Base-by-base conservation (phyloP, 2,888 invertebrate species). In the Merodon equestris region DNA sequence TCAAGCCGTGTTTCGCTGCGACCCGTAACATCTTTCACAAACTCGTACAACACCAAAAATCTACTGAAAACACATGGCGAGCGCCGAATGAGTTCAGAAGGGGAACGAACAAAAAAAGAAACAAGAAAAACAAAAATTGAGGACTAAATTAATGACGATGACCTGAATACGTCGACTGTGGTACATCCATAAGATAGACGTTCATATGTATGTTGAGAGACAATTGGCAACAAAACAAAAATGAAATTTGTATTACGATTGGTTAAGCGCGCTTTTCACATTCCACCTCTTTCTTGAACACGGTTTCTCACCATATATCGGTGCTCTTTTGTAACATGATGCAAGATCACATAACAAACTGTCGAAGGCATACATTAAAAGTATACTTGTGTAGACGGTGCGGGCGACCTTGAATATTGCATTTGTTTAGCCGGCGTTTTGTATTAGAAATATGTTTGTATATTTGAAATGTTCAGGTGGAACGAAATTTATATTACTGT, bases 381-480 rank as follows among this genome's bases (percentile, higher is more conserved):
- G 61, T 19, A 38, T 66, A 70, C 42, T 47, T 45, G 53, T n/a
- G 68, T 48, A 53, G 45, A 51, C 40, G 44, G 44, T 63, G 67
- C 63, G 66, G 68, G 74, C 87, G 87, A 87, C 87, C 87, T 87
- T 87, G 87, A 87, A 86, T 84, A 83, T 58, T 40, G 63, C 58
- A 58, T 74, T 79, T 70, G 77, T 77, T 77, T 77, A 73, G 74
- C 79, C 79, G 79, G 79, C 74, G 67, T 79, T 79, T 79, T 74
- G 74, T 74, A 50, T 54, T 48, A 63, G 54, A 56, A 53, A 73
- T 40, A n/a, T 53, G 50, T 77, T 27, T 27, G 27, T 27, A 27
- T 27, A 27, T 27, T 27, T 27, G 27, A 4, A 27, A 27, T 27
- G 3, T 7, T 27, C 27, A 27, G n/a, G n/a, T n/a, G n/a, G n/a